These are phyloP conservation scores for Eublepharis macularius DNA, from an alignment of 2,113 vertebrate genomes.

Conservation along the genomic window DNA sequence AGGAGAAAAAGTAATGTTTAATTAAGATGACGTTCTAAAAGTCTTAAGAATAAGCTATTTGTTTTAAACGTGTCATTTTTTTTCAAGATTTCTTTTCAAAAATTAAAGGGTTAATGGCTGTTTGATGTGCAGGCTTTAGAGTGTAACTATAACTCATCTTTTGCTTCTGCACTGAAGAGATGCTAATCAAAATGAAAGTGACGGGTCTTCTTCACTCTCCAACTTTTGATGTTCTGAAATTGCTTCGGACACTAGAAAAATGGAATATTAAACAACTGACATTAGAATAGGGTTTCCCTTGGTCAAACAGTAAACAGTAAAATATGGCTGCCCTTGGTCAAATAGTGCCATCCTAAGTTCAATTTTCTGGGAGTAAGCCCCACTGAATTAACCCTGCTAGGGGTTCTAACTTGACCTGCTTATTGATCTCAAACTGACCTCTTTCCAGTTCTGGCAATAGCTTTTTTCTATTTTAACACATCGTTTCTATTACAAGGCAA, in stretches of 20 bases:
- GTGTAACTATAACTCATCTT: not conserved
- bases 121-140: not conserved
- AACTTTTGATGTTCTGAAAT: not conserved
- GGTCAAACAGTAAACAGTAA: too few species aligned
- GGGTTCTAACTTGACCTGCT: too few species aligned
- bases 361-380: too few species aligned
- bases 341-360: too few species aligned
- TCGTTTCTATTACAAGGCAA: not conserved
- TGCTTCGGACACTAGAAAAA: not conserved
- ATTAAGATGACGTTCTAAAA: rapidly evolving
- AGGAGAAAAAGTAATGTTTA: not conserved
- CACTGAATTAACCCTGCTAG: too few species aligned
- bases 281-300: too few species aligned
- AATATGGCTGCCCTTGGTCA: too few species aligned
- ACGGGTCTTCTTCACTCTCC: rapidly evolving
- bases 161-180: not conserved
- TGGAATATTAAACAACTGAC: not conserved
- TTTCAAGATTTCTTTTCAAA: not conserved
- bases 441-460: not conserved
- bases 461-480: not conserved
- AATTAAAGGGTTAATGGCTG: not conserved
- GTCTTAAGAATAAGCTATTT: not conserved
- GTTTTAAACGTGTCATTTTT: not conserved
- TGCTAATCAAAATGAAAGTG: rapidly evolving
- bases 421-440: not conserved